These are phyloP conservation scores for Sebastes trivittatus DNA, from an alignment of 2,797 vertebrate species.

Conservation along the genomic window DNA sequence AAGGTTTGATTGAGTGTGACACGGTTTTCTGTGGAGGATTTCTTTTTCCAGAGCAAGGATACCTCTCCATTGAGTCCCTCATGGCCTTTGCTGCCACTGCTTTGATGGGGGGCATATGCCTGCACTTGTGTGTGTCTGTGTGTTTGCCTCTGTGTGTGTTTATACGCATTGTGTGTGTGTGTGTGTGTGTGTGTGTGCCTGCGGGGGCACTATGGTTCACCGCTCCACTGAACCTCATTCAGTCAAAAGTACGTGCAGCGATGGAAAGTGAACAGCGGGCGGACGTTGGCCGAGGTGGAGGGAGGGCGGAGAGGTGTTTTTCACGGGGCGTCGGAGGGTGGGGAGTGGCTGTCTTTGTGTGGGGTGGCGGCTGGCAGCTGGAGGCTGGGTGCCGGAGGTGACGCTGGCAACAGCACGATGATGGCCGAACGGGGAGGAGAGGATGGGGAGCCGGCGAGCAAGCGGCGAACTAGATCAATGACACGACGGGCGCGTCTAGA, in stretches of 20 bases:
- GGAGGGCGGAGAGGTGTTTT: slow-evolving; percentile 25
- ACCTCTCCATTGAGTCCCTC: slow-evolving; percentile 37
- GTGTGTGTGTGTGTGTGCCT: slow-evolving; percentile 9
- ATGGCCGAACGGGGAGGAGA: slow-evolving; percentile 28
- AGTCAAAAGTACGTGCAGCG: slow-evolving; percentile 30
- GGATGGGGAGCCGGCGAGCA: slow-evolving; percentile 31
- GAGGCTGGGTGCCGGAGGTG: slow-evolving; percentile 21
- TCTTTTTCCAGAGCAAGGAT: slow-evolving; percentile 15
- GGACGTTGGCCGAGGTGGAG: slow-evolving; percentile 8
- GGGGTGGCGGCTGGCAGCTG: slow-evolving; percentile 7
- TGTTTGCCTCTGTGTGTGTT: slow-evolving; percentile 35
- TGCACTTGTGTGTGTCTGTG: not conserved
- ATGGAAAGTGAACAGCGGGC: slow-evolving; percentile 50
- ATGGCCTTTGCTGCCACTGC: slow-evolving; percentile 46
- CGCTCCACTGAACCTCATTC: slow-evolving; percentile 48
- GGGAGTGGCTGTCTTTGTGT: slow-evolving; percentile 33
- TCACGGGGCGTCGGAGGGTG: not conserved
- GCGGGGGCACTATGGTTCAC: slow-evolving; percentile 40
- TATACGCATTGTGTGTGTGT: not conserved
- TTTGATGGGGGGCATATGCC: slow-evolving; percentile 56
- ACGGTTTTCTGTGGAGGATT: slow-evolving; percentile 9
- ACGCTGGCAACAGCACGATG: slow-evolving; percentile 32
- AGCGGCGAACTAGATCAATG: slow-evolving; percentile 77
- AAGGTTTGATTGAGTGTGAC: slow-evolving; percentile 28
- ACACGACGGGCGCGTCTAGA: slow-evolving; percentile 60